Base-by-base conservation (phyloP, 2,797 vertebrate genomes). In the Somateria mollissima region DNA sequence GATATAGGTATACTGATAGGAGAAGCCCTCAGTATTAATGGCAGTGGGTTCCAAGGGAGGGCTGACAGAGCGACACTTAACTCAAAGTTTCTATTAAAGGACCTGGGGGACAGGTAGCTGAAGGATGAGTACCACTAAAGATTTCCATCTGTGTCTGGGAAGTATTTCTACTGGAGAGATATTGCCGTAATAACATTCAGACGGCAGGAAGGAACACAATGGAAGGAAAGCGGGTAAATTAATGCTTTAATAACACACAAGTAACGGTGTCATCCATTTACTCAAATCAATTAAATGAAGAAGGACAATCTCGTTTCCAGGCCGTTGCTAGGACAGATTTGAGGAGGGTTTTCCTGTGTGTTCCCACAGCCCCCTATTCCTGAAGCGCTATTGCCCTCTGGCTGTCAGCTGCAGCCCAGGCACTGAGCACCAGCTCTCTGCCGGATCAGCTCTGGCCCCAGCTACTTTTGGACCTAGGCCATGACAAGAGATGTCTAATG, bases 191-290 rank as follows among this genome's bases (percentile, higher is more conserved):
- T 94, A 96, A 94, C 0, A 43, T 61, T 90, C 91, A 61, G 70
- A 11, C 3, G 1, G 87, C 90, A 82, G 71, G 77, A 94, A 84
- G 69, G 65, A 89, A 60, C 75, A 85, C 88, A 84, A 10, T 11
- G 67, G 45, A 36, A 92, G 87, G 49, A 84, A 95, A 89, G 7
- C 2, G 15, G 79, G 32, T 77, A 96, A 97, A 92, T 92, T 90
- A 96, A 95, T 97, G 95, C 75, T 94, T 94, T 97, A 97, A 97
- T 97, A 97, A 97, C 93, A 89, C 64, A 54, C 84, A 17, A 95
- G 93, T 30, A 95, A 85, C 66, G 13, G 62, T 19, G 64, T 58
- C 93, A 96, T 97, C 94, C 92, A 87, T 96, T 96, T 87, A 92
- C 87, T 51, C 92, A 94, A 89, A 95, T 96, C 94, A 95, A 91